Percentiles rank a stretch among this genome's conserved stretches.
These are phyloP conservation scores for Lordiphosa clarofinis DNA, from an alignment of 1,140 invertebrate species.

Conservation along the genomic window DNA sequence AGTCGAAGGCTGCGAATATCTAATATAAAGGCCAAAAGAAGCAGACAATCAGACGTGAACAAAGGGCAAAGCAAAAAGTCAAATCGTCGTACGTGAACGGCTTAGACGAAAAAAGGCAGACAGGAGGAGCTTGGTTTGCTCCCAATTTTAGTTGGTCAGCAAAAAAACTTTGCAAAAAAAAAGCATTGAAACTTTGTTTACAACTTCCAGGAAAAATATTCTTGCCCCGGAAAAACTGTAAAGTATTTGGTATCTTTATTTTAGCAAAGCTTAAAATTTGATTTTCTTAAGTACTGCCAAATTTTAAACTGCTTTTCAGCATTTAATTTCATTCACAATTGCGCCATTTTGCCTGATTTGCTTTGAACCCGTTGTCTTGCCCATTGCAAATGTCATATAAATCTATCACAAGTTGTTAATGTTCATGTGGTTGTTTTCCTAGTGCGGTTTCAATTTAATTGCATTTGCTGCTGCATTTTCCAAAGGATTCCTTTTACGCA, in stretches of 20 bases:
- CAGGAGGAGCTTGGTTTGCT: no score
- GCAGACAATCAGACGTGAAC: constrained; percentile 17
- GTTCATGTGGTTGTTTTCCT: neutral
- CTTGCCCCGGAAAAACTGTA: no score
- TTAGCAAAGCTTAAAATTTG: no score
- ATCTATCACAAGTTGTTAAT: constrained; percentile 4
- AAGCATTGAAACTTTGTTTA: neutral
- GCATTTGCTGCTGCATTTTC: constrained; percentile 40
- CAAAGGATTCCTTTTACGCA: constrained; percentile 61
- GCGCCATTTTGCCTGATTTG: neutral
- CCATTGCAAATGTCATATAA: constrained; percentile 17
- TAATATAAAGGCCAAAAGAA: constrained; percentile 28
- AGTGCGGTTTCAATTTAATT: constrained; percentile 62
- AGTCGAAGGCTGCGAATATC: constrained; percentile 22
- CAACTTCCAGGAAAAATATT: no score
- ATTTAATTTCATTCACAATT: no score
- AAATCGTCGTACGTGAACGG: constrained; percentile 12
- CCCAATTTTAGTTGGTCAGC: no score
- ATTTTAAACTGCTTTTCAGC: no score
- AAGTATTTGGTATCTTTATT: no score
- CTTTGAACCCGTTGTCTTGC: neutral
- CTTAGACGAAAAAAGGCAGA: constrained; percentile 6
- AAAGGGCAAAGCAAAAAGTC: constrained; percentile 2
- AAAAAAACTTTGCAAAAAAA: neutral
- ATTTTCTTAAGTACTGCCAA: no score